A percentile compares a stretch with the other conserved stretches of the same genome.
Evolutionary conservation across 1,140 invertebrate species (phyloP).

Genomic region (Parasteatoda tepidariorum): DNA sequence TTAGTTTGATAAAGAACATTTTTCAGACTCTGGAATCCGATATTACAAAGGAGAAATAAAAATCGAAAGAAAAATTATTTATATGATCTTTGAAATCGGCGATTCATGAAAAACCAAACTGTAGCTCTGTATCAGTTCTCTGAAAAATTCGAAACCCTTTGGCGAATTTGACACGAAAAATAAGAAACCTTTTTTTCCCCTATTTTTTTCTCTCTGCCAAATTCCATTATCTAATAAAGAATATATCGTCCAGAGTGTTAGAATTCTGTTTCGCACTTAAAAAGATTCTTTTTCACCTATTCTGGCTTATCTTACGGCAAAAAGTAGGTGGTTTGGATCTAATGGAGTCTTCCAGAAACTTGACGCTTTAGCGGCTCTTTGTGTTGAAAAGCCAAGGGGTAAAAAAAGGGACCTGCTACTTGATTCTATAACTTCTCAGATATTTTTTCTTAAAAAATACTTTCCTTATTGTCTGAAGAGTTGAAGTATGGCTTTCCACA

Average conservation of each 20-base stretch:
- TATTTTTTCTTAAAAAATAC: too few species aligned
- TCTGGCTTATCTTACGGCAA: constrained; percentile 22
- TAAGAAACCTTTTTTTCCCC: not conserved
- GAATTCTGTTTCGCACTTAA: constrained; percentile 41
- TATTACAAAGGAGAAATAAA: too few species aligned
- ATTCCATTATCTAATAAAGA: not conserved
- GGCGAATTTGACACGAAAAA: not conserved
- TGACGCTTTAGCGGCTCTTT: constrained; percentile 7
- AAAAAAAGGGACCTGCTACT: too few species aligned
- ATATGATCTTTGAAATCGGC: too few species aligned
- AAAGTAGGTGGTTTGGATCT: constrained; percentile 10
- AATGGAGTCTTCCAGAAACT: constrained; percentile 25
- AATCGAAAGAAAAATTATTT: too few species aligned
- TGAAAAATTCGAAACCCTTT: constrained; percentile 29
- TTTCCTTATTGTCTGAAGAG: too few species aligned
- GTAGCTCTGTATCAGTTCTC: not conserved
- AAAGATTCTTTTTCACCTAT: constrained; percentile 39
- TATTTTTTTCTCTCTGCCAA: constrained; percentile 16
- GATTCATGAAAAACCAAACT: too few species aligned
- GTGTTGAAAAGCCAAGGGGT: not conserved
- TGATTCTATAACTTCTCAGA: too few species aligned
- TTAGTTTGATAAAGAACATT: too few species aligned
- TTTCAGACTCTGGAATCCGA: too few species aligned
- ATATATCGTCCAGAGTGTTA: constrained; percentile 18
- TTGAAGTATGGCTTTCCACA: too few species aligned